These are phyloP conservation scores for Phrynocephalus versicolor DNA, from an alignment of 2,113 vertebrate genomes.

Conservation along the genomic window DNA sequence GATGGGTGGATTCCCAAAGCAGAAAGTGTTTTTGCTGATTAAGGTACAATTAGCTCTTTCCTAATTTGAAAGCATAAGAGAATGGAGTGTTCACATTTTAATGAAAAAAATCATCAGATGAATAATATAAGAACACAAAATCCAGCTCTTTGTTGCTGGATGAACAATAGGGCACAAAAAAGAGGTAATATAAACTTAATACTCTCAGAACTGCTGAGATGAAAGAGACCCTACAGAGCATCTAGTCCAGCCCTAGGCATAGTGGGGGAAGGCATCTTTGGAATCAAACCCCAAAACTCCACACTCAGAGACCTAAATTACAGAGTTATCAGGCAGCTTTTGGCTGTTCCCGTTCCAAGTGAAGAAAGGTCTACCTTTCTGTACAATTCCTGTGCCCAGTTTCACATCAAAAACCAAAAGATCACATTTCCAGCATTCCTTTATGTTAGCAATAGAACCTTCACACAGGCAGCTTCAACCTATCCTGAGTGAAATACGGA, in stretches of 20 bases:
- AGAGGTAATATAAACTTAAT: background rate
- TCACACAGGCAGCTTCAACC: background rate
- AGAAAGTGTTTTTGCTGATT: conserved; percentile 20
- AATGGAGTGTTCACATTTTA: background rate
- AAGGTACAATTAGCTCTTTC: conserved; percentile 16
- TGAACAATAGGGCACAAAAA: background rate
- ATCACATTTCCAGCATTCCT: background rate
- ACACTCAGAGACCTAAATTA: too few species aligned
- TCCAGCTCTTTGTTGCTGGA: background rate
- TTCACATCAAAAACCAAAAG: background rate
- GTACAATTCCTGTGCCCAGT: background rate
- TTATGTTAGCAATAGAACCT: background rate
- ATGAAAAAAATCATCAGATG: background rate
- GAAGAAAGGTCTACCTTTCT: background rate
- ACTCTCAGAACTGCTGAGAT: too few species aligned
- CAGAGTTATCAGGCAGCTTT: too few species aligned
- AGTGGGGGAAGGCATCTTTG: too few species aligned
- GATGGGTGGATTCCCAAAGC: conserved; percentile 39
- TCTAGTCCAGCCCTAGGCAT: too few species aligned
- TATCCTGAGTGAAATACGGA: background rate
- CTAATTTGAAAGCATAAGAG: background rate
- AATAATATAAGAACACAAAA: background rate
- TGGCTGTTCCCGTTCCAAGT: background rate
- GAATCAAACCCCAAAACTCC: too few species aligned
- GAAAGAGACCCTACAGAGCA: too few species aligned